Base-by-base conservation (phyloP, 1,140 invertebrate genomes). In the Myzus persicae region DNA sequence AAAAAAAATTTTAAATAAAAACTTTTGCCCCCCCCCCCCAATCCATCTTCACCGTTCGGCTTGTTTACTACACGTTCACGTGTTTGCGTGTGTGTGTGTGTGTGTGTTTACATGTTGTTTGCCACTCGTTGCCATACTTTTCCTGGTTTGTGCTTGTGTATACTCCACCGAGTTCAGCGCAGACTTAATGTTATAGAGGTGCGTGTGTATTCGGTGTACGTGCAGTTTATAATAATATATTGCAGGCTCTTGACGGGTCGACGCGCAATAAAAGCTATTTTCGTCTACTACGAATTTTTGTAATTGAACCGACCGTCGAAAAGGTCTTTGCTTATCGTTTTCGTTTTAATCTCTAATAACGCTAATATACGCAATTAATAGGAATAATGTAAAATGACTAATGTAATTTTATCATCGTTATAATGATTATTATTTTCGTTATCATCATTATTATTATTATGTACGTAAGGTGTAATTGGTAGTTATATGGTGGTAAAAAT, bases 91-190 rank as follows among this genome's bases (percentile, higher is more conserved):
- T n/a, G 7, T n/a, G 31, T 76, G 59, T n/a, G 31, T 76, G 14
- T 76, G 14, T 67, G 26, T 76, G 59, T 76, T 76, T 76, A 76
- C 59, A 76, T 18, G 59, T 76, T 76, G 31, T n/a, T 76, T 3
- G 59, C 59, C 59, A 76, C 59, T 76, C 59, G 59, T 76, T 76
- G n/a, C 59, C 59, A 76, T 76, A 76, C 59, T 76, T 76, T 76
- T 76, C n/a, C 59, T n/a, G n/a, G 59, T 76, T n/a, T 76, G n/a
- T n/a, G 59, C 31, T 76, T n/a, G n/a, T n/a, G n/a, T n/a, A 76
- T 51, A 76, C n/a, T 14, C 31, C 31, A n/a, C 59, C 59, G 31
- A 76, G 59, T n/a, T 76, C 59, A n/a, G 59, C 5, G 59, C 31
- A 31, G 59, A 67, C 59, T 67, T 67, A 67, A 67, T 67, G 59